Percentiles rank a stretch among this genome's conserved stretches.
Conservation (phyloP, 2,797 vertebrate genomes). For the Trachurus trachurus region DNA sequence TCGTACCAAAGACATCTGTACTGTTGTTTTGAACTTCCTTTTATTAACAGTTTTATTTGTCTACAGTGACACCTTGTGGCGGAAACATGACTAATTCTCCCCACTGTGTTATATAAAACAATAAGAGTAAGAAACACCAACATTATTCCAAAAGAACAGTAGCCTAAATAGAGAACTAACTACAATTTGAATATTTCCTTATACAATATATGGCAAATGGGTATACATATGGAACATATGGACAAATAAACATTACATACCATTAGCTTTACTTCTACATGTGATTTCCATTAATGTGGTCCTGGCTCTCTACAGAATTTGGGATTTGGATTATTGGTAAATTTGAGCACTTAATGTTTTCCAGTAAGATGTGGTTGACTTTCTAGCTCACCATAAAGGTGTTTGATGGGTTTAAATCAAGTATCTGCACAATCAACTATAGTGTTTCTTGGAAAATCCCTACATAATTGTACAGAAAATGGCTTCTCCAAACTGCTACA, state of each 20-base stretch:
- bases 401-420: not conserved
- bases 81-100: not conserved
- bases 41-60: conserved; percentile 33
- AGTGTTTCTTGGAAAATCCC: not conserved
- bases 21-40: conserved; percentile 50
- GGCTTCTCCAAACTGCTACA: not conserved
- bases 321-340: not conserved
- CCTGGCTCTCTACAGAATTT: not conserved
- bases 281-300: not conserved
- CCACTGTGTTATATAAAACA: not conserved
- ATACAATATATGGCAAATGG: not conserved
- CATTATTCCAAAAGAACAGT: not conserved
- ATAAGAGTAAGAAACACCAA: conserved; percentile 10
- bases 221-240: not conserved
- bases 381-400: not conserved
- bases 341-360: not conserved
- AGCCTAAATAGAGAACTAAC: not conserved
- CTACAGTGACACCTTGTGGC: conserved; percentile 76
- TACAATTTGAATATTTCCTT: not conserved
- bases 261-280: too few species aligned
- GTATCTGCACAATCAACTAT: not conserved
- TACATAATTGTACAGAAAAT: too few species aligned
- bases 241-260: conserved; percentile 2
- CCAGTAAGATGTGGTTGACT: not conserved
- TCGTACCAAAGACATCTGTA: conserved; percentile 5